phyloP scores from a whole-genome alignment of 1,140 invertebrate species.

The Pogonomyrmex barbatus region DNA sequence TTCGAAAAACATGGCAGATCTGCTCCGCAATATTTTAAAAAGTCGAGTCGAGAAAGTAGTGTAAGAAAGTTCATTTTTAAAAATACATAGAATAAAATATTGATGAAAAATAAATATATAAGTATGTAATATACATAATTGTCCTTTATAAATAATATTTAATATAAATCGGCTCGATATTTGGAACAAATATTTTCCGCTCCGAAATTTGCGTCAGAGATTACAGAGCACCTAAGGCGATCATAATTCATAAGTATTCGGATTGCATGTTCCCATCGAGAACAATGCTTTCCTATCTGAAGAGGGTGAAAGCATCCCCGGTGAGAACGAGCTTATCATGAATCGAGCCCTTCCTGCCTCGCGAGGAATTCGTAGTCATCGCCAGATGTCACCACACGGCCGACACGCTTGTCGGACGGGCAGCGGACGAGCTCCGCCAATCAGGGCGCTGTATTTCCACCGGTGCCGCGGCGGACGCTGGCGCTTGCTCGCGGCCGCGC shows the following conservation, averaged over 20 bases:
- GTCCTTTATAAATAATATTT: background rate
- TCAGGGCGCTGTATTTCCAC: slow-evolving; percentile 3
- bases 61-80: background rate
- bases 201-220: background rate
- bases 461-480: slow-evolving; percentile 22
- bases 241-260: background rate
- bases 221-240: background rate
- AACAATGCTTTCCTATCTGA: background rate
- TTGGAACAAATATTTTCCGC: background rate
- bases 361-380: background rate
- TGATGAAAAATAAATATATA: background rate
- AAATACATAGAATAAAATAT: background rate
- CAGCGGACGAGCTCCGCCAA: background rate
- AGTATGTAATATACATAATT: background rate
- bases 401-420: background rate
- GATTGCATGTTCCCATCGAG: background rate
- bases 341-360: background rate
- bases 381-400: slow-evolving; percentile 19
- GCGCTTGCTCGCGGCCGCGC: background rate
- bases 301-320: background rate
- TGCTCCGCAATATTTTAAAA: slow-evolving; percentile 37
- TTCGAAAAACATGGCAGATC: slow-evolving; percentile 53
- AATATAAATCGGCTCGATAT: background rate
- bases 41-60: too few relatives aligned
- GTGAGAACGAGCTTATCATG: background rate